Base-by-base conservation (phyloP, 2,888 invertebrate genomes). In the Erebia palarica region DNA sequence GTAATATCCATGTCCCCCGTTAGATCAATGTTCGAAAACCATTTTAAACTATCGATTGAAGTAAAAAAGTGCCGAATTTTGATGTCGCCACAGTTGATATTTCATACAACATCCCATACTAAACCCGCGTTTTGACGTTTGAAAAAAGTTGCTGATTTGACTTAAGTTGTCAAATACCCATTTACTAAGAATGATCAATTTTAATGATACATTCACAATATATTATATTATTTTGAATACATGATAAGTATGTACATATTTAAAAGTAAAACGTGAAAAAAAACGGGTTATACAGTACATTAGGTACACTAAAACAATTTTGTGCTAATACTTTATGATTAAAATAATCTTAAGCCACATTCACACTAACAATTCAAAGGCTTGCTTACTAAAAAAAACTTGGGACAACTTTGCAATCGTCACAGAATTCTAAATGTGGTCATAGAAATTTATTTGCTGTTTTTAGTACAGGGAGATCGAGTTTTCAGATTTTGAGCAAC, bases 261-360 rank as follows among this genome's bases (percentile, higher is more conserved):
- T 63, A 13, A 21, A 63, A 49, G 8, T 9, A 49, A 49, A 63
- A 63, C 1, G 21, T 57, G 57, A 58, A 42, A 66, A 3, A 27
- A 13, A 67, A 44, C 13, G 13, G 14, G 8, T 5, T 57, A 10
- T 36, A 59, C 11, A 27, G 14, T 53, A 53, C 53, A 14, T 0
- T 49, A 49, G n/a, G 1, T 27, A 67, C 61, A 61, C 47, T 1
- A 21, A 67, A 27, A 57, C 13, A 67, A 58, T 59, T 89, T 89
- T 91, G 89, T 89, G 90, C 83, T 80, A 81, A 80, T 77, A 81
- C 79, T 82, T 75, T 68, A 68, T 75, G 83, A 77, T 76, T 76
- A 80, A 80, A 80, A 80, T 81, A 47, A 47, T 47, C 47, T 80
- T 80, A 82, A 81, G 82, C 78, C 82, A 85, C 55, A 53, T 64